phyloP scores from a whole-genome alignment of 2,113 vertebrate species.

The Silurus asotus region DNA sequence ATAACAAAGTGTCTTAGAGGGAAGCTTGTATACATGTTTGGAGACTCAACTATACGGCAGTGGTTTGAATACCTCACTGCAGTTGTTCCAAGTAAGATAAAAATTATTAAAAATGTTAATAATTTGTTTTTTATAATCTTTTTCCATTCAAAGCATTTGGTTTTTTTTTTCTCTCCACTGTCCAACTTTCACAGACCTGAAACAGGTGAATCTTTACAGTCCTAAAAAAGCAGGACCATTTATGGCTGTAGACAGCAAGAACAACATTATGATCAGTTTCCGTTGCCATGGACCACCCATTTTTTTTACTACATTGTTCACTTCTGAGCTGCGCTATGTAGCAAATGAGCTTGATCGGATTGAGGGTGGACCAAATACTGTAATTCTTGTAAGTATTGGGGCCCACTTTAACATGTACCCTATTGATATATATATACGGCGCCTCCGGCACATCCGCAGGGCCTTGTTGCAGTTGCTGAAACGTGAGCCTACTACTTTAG shows the following conservation, averaged over 20 bases:
- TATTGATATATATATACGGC: slow-evolving; percentile 85
- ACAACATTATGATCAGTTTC: slow-evolving; percentile 86
- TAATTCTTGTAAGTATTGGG: slow-evolving; percentile 89
- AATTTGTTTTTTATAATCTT: no score
- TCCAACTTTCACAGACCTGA: slow-evolving; percentile 73
- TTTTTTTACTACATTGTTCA: slow-evolving; percentile 83
- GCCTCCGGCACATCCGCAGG: slow-evolving; percentile 87
- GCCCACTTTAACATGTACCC: slow-evolving; percentile 96
- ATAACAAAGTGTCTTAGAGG: slow-evolving; percentile 83
- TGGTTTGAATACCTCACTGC: slow-evolving; percentile 92
- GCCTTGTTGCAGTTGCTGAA: slow-evolving; percentile 82
- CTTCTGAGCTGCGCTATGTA: slow-evolving; percentile 86
- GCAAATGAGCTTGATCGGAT: slow-evolving; percentile 89
- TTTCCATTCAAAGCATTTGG: neutral
- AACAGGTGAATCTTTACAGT: slow-evolving; percentile 86
- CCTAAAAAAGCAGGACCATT: slow-evolving; percentile 90
- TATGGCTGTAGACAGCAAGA: slow-evolving; percentile 85
- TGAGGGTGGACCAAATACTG: slow-evolving; percentile 82
- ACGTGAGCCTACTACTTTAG: slow-evolving; percentile 82
- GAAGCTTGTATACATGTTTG: slow-evolving; percentile 88
- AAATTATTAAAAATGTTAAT: neutral
- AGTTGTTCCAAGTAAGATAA: slow-evolving; percentile 81
- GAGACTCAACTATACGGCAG: slow-evolving; percentile 93
- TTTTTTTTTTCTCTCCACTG: neutral
- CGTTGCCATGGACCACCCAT: slow-evolving; percentile 94